Base-by-base conservation (phyloP, 2,888 invertebrate species). In the Meteorus colon region DNA sequence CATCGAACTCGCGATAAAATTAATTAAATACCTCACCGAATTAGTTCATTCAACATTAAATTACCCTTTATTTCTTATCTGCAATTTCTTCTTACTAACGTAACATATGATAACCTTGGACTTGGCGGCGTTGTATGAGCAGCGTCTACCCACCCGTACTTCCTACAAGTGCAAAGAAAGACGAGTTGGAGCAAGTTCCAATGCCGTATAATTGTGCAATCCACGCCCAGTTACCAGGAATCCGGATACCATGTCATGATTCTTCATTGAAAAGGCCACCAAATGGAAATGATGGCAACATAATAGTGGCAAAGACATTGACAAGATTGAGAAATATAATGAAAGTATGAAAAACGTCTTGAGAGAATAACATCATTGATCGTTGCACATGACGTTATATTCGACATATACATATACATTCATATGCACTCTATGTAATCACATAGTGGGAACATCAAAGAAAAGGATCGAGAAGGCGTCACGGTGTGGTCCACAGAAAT, bases 81-180 rank as follows among this genome's bases (percentile, higher is more conserved):
- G 2, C 59, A 8, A 31, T 29, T 63, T n/a, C n/a, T 34, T n/a
- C 12, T 14, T 34, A 63, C n/a, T 4, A 63, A 63, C 29, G 63
- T 31, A 71, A 59, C 45, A 37, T 59, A 45, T 59, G 12, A 59
- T 80, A 83, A 83, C 85, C 85, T 85, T 85, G 85, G 85, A 86
- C 86, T 86, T 86, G 86, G 77, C 69, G 77, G 67, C 74, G 74
- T 67, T 82, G 84, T 85, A 84, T 85, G 85, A 84, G 82, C 82
- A 48, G 84, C 81, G 84, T 79, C 83, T 84, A 87, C 85, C 87
- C 87, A 86, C 83, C 86, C 87, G 84, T 87, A 87, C 85, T 87
- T 87, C 87, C 87, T 87, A 79, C 79, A 75, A 75, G 45, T 48
- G 71, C 51, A 48, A 65, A 75, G 73, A 75, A 71, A 65, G 74